phyloP scores from a whole-genome alignment of 2,888 invertebrate genomes.

The Oscheius sp. region DNA sequence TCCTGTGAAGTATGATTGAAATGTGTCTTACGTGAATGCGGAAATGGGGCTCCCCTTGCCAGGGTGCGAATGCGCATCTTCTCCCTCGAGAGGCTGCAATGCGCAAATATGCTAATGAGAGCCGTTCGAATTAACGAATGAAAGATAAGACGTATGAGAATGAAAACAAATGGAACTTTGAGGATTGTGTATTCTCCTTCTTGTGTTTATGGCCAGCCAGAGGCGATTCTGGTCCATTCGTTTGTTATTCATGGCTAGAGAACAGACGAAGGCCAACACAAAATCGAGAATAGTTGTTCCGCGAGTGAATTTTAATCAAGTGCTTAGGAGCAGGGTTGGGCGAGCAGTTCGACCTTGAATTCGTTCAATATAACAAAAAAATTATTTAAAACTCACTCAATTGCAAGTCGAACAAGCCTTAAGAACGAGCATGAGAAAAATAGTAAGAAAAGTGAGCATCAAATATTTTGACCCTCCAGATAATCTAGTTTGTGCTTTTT shows the following conservation, averaged over 20 bases:
- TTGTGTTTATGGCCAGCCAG: constrained; percentile 24
- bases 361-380: no score
- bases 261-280: constrained; percentile 21
- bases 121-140: constrained; percentile 24
- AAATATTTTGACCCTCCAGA: no score
- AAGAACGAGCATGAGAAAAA: no score
- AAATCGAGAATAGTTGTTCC: no score
- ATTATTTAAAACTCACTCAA: no score
- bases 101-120: constrained; percentile 30
- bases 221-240: constrained; percentile 25
- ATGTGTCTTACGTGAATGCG: constrained; percentile 21
- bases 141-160: neutral
- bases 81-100: constrained; percentile 25
- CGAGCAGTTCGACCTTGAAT: no score
- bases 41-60: constrained; percentile 15
- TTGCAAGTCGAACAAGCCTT: no score
- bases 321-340: no score
- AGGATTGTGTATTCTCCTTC: constrained; percentile 12
- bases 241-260: constrained; percentile 28
- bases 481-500: no score
- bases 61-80: constrained; percentile 23
- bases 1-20: neutral
- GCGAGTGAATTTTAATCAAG: no score
- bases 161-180: neutral
- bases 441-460: no score